phyloP scores from a whole-genome alignment of 2,113 vertebrate species.

The Cranoglanis bouderius region DNA sequence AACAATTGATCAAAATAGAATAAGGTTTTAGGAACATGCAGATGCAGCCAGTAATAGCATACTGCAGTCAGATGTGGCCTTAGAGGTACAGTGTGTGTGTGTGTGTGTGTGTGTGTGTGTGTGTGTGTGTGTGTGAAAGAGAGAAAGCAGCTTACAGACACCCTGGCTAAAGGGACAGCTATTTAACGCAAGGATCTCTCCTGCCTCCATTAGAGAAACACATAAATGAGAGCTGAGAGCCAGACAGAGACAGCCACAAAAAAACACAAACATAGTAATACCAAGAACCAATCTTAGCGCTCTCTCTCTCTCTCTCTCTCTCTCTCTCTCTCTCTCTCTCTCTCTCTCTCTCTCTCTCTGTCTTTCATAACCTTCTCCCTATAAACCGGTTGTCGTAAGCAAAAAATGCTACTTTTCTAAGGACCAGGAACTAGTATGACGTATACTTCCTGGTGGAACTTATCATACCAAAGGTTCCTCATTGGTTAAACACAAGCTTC shows the following conservation, averaged over 20 bases:
- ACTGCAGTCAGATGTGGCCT: background rate
- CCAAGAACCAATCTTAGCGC: background rate
- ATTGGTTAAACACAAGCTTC: background rate
- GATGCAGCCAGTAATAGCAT: background rate
- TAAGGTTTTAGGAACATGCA: background rate
- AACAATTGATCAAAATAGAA: background rate
- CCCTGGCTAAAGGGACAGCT: slow-evolving; percentile 46
- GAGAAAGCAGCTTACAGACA: slow-evolving; percentile 34
- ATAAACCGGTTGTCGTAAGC: background rate
- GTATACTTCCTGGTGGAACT: background rate
- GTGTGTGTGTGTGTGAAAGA: background rate
- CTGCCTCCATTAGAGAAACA: slow-evolving; percentile 46
- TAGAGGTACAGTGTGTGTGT: background rate
- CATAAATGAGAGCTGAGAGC: slow-evolving; percentile 25
- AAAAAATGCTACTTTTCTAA: background rate
- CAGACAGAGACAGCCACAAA: background rate
- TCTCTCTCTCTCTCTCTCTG: slow-evolving; percentile 27
- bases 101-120: slow-evolving; percentile 21
- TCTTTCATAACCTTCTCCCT: background rate
- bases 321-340: slow-evolving; percentile 30
- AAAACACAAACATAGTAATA: too few species aligned
- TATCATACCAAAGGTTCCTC: background rate
- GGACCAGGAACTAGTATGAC: background rate
- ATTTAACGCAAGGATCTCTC: slow-evolving; percentile 39
- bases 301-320: slow-evolving; percentile 23